Percentiles rank a stretch among this genome's conserved stretches.
phyloP scores from a whole-genome alignment of 1,140 invertebrate species.

The Potamilus streckersoni region DNA sequence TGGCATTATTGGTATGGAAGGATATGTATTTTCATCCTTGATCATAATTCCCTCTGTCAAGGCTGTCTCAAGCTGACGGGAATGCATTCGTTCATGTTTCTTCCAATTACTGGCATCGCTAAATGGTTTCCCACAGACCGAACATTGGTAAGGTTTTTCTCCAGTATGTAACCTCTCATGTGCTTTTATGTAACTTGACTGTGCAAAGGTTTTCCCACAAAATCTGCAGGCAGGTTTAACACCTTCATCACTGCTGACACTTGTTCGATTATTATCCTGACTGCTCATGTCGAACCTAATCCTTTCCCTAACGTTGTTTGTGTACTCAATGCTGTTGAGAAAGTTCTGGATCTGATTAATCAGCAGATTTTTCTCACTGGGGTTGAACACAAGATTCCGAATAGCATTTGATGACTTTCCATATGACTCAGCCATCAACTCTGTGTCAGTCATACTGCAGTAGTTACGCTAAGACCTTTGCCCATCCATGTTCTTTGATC shows the following conservation, averaged over 20 bases:
- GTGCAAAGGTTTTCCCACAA: slow-evolving; percentile 58
- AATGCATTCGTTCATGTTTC: slow-evolving; percentile 68
- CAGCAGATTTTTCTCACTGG: too few species aligned
- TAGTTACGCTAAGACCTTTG: too few species aligned
- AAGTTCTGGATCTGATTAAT: too few species aligned
- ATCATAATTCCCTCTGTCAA: slow-evolving; percentile 22
- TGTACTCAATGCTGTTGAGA: too few species aligned
- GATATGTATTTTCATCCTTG: slow-evolving; percentile 15
- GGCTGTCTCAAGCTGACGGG: slow-evolving; percentile 57
- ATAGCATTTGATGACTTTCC: too few species aligned
- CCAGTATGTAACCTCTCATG: slow-evolving; percentile 80
- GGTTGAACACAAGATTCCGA: too few species aligned
- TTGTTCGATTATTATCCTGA: neutral
- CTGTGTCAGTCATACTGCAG: too few species aligned
- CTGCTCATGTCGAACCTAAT: too few species aligned
- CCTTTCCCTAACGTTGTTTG: too few species aligned
- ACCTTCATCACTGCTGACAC: slow-evolving; percentile 21
- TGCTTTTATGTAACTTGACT: slow-evolving; percentile 56
- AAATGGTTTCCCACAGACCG: slow-evolving; percentile 67
- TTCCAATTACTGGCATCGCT: slow-evolving; percentile 66
- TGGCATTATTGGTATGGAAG: slow-evolving; percentile 13
- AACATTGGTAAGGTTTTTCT: slow-evolving; percentile 64
- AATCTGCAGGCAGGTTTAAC: slow-evolving; percentile 49
- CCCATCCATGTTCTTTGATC: too few species aligned
- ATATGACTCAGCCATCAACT: too few species aligned